These are phyloP conservation scores for Ephestia elutella DNA, from an alignment of 1,140 invertebrate genomes.

Conservation along the genomic window DNA sequence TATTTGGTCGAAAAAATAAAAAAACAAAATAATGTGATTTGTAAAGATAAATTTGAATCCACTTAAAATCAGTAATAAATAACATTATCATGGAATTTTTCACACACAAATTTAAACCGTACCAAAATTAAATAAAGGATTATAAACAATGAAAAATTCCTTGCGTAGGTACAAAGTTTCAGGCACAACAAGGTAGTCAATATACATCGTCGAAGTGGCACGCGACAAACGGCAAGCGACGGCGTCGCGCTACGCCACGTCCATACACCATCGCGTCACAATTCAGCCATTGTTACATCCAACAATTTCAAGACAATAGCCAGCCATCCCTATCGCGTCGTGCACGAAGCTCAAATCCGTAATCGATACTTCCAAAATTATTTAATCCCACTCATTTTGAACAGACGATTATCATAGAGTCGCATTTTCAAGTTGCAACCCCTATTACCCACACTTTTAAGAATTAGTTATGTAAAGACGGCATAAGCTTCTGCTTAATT, in stretches of 20 bases:
- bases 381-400: conserved; percentile 19
- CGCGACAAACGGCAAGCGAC: not conserved
- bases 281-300: conserved; percentile 32
- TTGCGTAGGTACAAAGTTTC: too few relatives aligned
- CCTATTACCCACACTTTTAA: not conserved
- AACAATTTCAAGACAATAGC: conserved; percentile 44
- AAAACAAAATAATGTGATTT: too few relatives aligned
- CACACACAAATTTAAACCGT: too few relatives aligned
- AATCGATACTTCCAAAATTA: conserved; percentile 31
- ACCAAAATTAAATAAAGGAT: not conserved
- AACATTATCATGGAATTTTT: too few relatives aligned
- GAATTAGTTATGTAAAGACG: conserved; percentile 7
- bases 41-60: too few relatives aligned
- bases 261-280: conserved; percentile 33
- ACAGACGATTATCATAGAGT: conserved; percentile 3
- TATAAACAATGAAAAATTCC: too few relatives aligned
- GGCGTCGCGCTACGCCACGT: not conserved
- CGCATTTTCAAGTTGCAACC: not conserved
- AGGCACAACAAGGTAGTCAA: too few relatives aligned
- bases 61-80: too few relatives aligned
- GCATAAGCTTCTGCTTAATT: conserved; percentile 10
- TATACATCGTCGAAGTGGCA: too few relatives aligned
- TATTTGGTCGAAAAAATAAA: too few relatives aligned
- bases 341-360: conserved; percentile 24
- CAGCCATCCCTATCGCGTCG: conserved; percentile 20